A percentile compares a stretch with the other conserved stretches of the same genome.
Evolutionary conservation across 2,113 vertebrate species (phyloP).

Genomic region (Merops nubicus): DNA sequence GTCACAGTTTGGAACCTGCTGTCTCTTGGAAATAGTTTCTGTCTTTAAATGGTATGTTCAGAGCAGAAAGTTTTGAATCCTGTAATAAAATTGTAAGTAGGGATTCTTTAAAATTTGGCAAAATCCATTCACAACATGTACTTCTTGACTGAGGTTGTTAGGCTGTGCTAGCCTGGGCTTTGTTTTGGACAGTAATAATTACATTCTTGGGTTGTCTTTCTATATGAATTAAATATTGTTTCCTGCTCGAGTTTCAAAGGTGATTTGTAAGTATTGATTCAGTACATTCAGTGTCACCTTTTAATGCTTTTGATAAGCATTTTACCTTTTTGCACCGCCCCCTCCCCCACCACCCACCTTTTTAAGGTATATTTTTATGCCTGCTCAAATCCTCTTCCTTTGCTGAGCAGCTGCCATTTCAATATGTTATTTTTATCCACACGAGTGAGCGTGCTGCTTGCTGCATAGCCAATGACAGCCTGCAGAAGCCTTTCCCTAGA

Average conservation of each 20-base stretch:
- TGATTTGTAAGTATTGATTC: not conserved
- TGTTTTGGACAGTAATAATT: not conserved
- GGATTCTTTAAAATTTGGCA: not conserved
- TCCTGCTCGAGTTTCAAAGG: not conserved
- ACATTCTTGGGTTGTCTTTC: not conserved
- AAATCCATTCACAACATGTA: not conserved
- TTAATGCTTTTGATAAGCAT: not conserved
- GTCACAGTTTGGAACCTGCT: not conserved
- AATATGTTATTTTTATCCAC: conserved; percentile 74
- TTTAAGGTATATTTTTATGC: conserved; percentile 51
- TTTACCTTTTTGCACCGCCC: not conserved
- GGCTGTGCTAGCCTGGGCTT: not conserved
- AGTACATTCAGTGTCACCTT: not conserved
- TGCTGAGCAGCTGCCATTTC: conserved; percentile 70
- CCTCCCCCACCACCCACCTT: not conserved
- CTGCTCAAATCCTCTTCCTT: conserved; percentile 49
- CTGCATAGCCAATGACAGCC: conserved; percentile 51
- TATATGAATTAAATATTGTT: not conserved
- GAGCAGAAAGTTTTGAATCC: not conserved
- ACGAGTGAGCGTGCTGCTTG: conserved; percentile 27
- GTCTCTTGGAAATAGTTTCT: not conserved
- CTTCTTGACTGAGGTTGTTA: not conserved
- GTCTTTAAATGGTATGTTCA: not conserved
- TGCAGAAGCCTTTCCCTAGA: conserved; percentile 60
- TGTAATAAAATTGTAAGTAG: not conserved